These are phyloP conservation scores for Heliconius hermathena DNA, from an alignment of 1,140 invertebrate genomes.

Conservation along the genomic window DNA sequence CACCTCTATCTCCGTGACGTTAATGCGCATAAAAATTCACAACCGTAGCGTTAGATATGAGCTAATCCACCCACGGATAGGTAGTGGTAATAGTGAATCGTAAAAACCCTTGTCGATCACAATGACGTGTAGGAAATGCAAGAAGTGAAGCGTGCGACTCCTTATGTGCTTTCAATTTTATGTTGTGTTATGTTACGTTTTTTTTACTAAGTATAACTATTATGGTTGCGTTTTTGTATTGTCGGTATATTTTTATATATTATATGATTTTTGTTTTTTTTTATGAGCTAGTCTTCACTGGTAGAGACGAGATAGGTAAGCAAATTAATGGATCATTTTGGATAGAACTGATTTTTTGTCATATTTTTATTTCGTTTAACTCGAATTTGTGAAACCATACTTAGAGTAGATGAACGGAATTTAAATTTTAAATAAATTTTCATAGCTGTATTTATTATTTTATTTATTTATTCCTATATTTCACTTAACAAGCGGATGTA, in stretches of 20 bases:
- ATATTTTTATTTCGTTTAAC: no score
- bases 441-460: no score
- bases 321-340: no score
- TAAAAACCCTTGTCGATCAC: conserved; percentile 47
- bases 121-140: conserved; percentile 42
- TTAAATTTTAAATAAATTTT: no score
- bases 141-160: conserved; percentile 32
- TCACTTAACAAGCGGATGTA: no score
- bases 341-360: no score
- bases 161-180: conserved; percentile 19
- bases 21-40: conserved; percentile 49
- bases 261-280: background rate
- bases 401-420: no score
- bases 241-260: background rate
- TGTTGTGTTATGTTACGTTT: conserved; percentile 21
- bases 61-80: conserved; percentile 43
- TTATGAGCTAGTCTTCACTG: no score
- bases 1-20: conserved; percentile 24
- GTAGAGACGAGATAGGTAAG: no score
- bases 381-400: no score
- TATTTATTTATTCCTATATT: no score
- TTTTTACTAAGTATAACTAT: background rate
- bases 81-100: conserved; percentile 30
- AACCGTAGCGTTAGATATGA: conserved; percentile 38
- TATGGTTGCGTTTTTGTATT: background rate